Conservation (phyloP, 92 coral and sea anemone genomes). For the Epizoanthus scotinus region DNA sequence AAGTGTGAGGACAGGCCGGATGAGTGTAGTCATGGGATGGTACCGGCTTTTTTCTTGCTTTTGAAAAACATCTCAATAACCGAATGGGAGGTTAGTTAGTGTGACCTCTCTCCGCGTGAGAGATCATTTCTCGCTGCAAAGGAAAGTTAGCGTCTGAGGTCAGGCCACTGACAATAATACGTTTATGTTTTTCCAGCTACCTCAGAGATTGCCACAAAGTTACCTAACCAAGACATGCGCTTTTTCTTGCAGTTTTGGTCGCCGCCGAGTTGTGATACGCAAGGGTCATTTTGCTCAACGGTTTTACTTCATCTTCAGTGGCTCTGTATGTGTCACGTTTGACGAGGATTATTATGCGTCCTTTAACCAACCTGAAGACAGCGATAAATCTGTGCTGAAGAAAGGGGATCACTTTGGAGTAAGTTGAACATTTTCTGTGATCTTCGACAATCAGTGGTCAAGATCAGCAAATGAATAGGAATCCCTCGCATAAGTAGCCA, state of each 20-base stretch:
- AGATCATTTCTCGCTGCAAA: too few species aligned
- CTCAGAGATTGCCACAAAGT: not conserved
- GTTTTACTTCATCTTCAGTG: constrained; percentile 91
- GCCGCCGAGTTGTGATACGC: constrained; percentile 94
- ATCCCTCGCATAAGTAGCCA: not conserved
- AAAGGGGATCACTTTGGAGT: constrained; percentile 97
- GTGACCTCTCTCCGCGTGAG: too few species aligned
- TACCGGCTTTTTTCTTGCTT: too few species aligned
- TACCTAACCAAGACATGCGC: not conserved
- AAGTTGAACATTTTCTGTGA: constrained; percentile 18
- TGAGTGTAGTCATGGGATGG: too few species aligned
- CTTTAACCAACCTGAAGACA: constrained; percentile 57
- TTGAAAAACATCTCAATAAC: too few species aligned
- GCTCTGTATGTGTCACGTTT: constrained; percentile 86
- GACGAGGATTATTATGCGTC: constrained; percentile 78
- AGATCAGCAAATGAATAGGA: too few species aligned
- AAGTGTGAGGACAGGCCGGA: too few species aligned
- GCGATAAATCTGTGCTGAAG: constrained; percentile 65
- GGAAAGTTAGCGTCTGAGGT: too few species aligned
- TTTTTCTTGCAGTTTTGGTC: constrained; percentile 62
- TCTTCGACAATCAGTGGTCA: too few species aligned
- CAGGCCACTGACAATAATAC: not conserved
- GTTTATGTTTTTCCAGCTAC: not conserved
- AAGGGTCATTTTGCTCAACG: constrained; percentile 95
- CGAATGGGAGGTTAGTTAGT: too few species aligned